Conservation (phyloP, 2,888 invertebrate genomes). For the Ligdia adustata region DNA sequence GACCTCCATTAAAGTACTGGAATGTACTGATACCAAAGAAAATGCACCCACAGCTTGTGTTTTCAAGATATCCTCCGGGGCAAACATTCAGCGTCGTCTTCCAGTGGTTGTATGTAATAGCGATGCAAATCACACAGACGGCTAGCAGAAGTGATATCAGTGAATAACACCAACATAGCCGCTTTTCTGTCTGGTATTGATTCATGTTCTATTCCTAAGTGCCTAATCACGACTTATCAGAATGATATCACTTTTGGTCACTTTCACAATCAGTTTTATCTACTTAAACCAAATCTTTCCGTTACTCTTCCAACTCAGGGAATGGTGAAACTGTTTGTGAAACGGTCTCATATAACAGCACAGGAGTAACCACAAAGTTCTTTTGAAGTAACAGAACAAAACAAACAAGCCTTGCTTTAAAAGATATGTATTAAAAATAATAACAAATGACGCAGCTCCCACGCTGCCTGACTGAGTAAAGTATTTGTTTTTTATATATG, state of each 20-base stretch:
- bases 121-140: conserved; percentile 76
- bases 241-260: background rate
- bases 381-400: no score
- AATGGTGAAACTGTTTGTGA: no score
- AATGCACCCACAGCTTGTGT: conserved; percentile 88
- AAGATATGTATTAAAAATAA: no score
- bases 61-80: conserved; percentile 78
- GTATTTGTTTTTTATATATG: no score
- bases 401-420: no score
- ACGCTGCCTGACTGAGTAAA: no score
- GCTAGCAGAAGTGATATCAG: conserved; percentile 57
- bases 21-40: conserved; percentile 85
- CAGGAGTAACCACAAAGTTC: no score
- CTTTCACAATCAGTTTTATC: no score
- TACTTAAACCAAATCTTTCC: no score
- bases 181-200: conserved; percentile 70
- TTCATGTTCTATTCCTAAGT: conserved; percentile 52
- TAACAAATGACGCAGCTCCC: no score
- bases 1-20: conserved; percentile 86
- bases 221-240: conserved; percentile 4
- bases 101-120: conserved; percentile 88
- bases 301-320: no score
- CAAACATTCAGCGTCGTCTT: conserved; percentile 87
- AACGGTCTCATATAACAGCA: no score
- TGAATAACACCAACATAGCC: conserved; percentile 66